Evolutionary conservation across 2,797 vertebrate genomes (phyloP), one percentile per base, ranked within the genome.

Genomic region (Philypnodon macrostomus): DNA sequence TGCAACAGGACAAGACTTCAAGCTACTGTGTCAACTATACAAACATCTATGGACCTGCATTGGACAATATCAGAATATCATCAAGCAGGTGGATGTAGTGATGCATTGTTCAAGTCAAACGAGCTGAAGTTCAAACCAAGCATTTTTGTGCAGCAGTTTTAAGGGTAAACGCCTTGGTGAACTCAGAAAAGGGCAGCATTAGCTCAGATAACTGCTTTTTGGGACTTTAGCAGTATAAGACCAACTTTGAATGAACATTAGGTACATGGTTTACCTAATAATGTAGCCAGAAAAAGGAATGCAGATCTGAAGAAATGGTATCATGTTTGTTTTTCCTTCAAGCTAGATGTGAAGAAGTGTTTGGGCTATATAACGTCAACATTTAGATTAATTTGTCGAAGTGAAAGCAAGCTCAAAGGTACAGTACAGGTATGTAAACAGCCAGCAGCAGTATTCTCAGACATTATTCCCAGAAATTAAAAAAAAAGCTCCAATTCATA

Each of bases 1-100:
- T 78, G 79, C 78, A 62, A 60, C 44, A 54, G 52, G 68, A 61
- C 76, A 70, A 61, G 46, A 83, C 70, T 79, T 71, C 56, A 50
- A 66, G 58, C 66, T 73, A 69, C 53, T 38, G 47, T 54, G 56
- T n/a, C 48, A 53, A 41, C 32, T 75, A 46, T 56, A 44, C 62
- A 62, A 53, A 70, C 24, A 40, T 72, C 46, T n/a, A n/a, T n/a
- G n/a, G n/a, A n/a, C n/a, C n/a, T n/a, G n/a, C n/a, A n/a, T n/a
- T n/a, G n/a, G n/a, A n/a, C n/a, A n/a, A n/a, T n/a, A n/a, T n/a
- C n/a, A n/a, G n/a, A n/a, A n/a, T n/a, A n/a, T n/a, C n/a, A n/a
- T n/a, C n/a, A n/a, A n/a, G n/a, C n/a, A n/a, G n/a, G n/a, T n/a
- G n/a, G n/a, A n/a, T n/a, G n/a, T n/a, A n/a, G n/a, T n/a, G n/a